These are phyloP conservation scores for Ophion ventricosus DNA, from an alignment of 2,888 invertebrate species.

Conservation along the genomic window DNA sequence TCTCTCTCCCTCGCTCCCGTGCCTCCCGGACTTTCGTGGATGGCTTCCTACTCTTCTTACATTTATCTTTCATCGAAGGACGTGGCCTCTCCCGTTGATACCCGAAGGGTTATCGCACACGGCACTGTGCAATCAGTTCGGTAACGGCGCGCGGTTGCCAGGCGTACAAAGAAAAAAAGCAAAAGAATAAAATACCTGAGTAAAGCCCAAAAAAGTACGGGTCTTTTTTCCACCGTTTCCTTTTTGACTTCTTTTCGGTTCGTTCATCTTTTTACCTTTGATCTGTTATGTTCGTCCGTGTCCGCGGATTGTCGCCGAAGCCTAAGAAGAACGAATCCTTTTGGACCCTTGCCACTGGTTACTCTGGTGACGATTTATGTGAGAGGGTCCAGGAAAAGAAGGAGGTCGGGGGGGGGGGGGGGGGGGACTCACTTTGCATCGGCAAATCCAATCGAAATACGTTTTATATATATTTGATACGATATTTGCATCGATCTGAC, in stretches of 20 bases:
- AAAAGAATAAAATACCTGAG: constrained; percentile 3
- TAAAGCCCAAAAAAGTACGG: constrained; percentile 8
- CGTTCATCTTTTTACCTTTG: constrained; percentile 3
- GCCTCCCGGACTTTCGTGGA: constrained; percentile 45
- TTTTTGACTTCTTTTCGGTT: background rate
- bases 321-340: background rate
- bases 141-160: constrained; percentile 7
- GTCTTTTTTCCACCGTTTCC: background rate
- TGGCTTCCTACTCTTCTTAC: constrained; percentile 38
- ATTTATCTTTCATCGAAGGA: constrained; percentile 50
- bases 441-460: too few species aligned
- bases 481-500: too few species aligned
- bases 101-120: constrained; percentile 45
- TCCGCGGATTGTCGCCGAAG: constrained; percentile 14
- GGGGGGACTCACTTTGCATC: too few species aligned
- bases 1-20: constrained; percentile 8
- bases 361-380: background rate
- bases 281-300: constrained; percentile 8
- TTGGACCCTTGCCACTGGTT: background rate
- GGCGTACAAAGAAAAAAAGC: constrained; percentile 32
- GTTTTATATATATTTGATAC: too few species aligned
- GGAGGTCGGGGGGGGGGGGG: too few species aligned
- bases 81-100: constrained; percentile 12
- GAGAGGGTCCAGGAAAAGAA: too few species aligned
- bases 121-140: constrained; percentile 13